Percentiles rank a stretch among this genome's conserved stretches.
These are phyloP conservation scores for Scaptomyza flava DNA, from an alignment of 2,888 invertebrate species.

Conservation along the genomic window DNA sequence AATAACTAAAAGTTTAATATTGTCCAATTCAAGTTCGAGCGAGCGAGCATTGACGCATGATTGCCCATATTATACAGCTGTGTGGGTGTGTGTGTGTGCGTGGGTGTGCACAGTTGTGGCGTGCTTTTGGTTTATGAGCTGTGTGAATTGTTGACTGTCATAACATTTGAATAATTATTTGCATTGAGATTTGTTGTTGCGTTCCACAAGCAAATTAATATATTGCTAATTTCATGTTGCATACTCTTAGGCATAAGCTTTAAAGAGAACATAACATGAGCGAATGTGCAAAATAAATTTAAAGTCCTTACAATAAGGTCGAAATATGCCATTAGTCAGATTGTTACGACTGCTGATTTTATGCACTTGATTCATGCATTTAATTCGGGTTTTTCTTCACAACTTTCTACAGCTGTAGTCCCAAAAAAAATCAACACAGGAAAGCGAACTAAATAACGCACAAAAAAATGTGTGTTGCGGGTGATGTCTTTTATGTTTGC, in stretches of 20 bases:
- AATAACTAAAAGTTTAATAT: constrained; percentile 72
- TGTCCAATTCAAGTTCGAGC: constrained; percentile 31
- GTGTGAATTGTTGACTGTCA: constrained; percentile 24
- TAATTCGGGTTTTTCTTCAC: constrained; percentile 25
- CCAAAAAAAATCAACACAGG: not conserved
- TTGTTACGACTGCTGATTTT: constrained; percentile 5
- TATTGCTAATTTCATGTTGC: constrained; percentile 8
- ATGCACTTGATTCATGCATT: constrained; percentile 13
- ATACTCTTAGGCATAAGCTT: not conserved
- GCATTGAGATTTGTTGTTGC: constrained; percentile 29
- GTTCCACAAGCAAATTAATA: not conserved
- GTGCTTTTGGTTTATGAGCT: constrained; percentile 24
- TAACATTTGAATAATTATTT: constrained; percentile 43
- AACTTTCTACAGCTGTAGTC: constrained; percentile 53
- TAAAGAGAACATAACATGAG: not conserved
- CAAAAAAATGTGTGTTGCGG: constrained; percentile 38
- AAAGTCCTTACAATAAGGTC: not conserved
- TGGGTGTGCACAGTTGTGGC: not conserved
- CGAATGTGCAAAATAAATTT: not conserved
- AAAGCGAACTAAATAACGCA: constrained; percentile 50
- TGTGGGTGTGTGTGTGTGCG: not conserved
- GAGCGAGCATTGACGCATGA: constrained; percentile 8
- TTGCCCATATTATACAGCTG: constrained; percentile 15
- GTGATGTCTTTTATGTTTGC: constrained; percentile 64
- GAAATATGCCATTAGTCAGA: constrained; percentile 8